These are phyloP conservation scores for Brotula barbata DNA, from an alignment of 2,797 vertebrate genomes.

Conservation along the genomic window DNA sequence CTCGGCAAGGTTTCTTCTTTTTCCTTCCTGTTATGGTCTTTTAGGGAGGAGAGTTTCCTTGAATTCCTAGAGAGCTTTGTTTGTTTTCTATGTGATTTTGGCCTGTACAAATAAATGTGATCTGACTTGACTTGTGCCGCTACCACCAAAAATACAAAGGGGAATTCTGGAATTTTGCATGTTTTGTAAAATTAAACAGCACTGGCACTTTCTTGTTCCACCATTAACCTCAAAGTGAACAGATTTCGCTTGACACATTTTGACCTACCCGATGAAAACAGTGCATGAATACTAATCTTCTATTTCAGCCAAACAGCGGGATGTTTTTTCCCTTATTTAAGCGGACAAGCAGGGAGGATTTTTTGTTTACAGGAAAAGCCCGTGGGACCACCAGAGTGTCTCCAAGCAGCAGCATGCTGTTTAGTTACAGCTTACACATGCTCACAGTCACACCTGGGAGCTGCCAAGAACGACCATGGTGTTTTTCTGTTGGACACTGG, in stretches of 20 bases:
- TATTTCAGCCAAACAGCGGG: conserved; percentile 1
- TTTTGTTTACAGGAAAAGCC: conserved; percentile 35
- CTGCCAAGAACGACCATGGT: conserved; percentile 37
- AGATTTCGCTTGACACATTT: no score
- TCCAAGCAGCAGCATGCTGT: conserved; percentile 19
- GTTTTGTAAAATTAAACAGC: no score
- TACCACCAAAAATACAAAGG: no score
- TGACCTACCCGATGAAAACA: not conserved
- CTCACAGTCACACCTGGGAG: conserved; percentile 45
- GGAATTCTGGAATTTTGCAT: no score
- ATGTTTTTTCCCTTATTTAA: conserved; percentile 11
- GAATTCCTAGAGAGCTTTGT: no score
- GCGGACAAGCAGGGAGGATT: conserved; percentile 12
- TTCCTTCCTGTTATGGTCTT: not conserved
- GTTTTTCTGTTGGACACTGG: conserved; percentile 34
- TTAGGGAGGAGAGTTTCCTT: no score
- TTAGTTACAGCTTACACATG: conserved; percentile 45
- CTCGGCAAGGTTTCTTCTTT: not conserved
- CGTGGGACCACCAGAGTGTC: no score
- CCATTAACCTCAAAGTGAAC: no score
- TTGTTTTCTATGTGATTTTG: no score
- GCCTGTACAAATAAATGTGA: no score
- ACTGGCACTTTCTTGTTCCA: no score
- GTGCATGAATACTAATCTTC: not conserved
- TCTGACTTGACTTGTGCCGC: no score